These are phyloP conservation scores for Rafetus swinhoei DNA, from an alignment of 2,113 vertebrate species.

Conservation along the genomic window DNA sequence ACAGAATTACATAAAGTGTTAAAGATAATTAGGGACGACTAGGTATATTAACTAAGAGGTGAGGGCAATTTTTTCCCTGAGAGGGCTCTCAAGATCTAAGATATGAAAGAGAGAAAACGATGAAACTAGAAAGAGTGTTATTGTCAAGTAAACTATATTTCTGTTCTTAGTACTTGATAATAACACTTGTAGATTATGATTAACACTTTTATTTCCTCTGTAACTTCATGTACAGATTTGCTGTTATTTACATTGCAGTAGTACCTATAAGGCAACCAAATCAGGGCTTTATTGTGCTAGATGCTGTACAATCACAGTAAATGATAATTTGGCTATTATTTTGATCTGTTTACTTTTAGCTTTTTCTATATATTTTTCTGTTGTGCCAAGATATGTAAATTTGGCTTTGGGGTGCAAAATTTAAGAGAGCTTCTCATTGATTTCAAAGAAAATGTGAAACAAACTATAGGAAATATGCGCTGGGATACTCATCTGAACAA, in stretches of 20 bases:
- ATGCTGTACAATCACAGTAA: neutral
- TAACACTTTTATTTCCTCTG: neutral
- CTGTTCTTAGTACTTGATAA: neutral
- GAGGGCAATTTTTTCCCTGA: neutral
- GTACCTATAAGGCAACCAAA: neutral
- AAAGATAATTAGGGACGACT: neutral
- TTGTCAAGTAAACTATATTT: neutral
- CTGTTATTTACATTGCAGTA: neutral
- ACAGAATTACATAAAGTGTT: neutral
- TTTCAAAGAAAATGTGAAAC: neutral
- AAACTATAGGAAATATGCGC: neutral
- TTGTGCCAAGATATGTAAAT: neutral
- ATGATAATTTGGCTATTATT: neutral
- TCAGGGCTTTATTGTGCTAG: neutral
- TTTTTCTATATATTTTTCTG: neutral
- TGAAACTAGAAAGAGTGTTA: neutral
- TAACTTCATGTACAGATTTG: neutral
- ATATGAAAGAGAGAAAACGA: neutral
- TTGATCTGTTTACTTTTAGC: neutral
- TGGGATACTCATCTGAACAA: neutral
- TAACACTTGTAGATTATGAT: neutral
- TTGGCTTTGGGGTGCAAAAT: neutral
- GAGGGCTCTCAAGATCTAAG: neutral
- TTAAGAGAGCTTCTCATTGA: neutral
- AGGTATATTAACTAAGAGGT: neutral